Base-by-base conservation (phyloP, 2,797 vertebrate species). In the Notamacropus eugenii region DNA sequence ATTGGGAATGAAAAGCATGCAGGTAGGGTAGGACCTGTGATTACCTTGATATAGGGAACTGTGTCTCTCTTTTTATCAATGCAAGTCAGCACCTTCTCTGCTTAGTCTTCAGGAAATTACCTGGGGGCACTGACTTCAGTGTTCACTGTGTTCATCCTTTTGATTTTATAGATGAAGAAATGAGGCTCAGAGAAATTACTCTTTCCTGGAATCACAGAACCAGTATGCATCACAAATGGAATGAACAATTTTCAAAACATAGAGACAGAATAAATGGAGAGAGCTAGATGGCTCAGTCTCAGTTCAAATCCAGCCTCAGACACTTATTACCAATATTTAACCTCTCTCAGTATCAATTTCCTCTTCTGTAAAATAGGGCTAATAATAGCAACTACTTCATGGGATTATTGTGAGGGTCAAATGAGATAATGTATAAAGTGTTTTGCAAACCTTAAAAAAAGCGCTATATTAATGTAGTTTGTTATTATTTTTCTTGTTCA, bases 161-260 rank as follows among this genome's bases (percentile, higher is more conserved):
- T 16, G 50, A 90, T 87, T 95, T 95, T 95, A 54, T 6, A 59
- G 46, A 55, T 50, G 91, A 92, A 50, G n/a, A 87, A 87, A 94
- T 29, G 62, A 93, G 92, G 57, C 9, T 52, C 93, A n/a, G 11
- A 62, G 52, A 90, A 55, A 92, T 90, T 90, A 90, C n/a, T 27
- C 82, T 94, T 87, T 28, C 29, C 92, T 34, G 91, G 90, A 90
- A 27, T 27, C 58, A 56, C 46, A 87, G 29, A 92, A 90, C 58
- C 28, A n/a, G 10, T 31, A 59, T 59, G 29, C 4, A 31, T 31
- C 3, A 31, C 58, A 34, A 34, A 3, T 62, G 1, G 29, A 62
- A 62, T 34, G 31, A 31, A 31, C 29, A 62, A 29, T 58, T 58
- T 29, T 29, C 57, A 58, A 58, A 58, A 58, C 11, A 58, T 9